Evolutionary conservation across 1,140 invertebrate species (phyloP), one percentile per base, ranked within the genome.

Genomic region (Heliconius eleuchia): DNA sequence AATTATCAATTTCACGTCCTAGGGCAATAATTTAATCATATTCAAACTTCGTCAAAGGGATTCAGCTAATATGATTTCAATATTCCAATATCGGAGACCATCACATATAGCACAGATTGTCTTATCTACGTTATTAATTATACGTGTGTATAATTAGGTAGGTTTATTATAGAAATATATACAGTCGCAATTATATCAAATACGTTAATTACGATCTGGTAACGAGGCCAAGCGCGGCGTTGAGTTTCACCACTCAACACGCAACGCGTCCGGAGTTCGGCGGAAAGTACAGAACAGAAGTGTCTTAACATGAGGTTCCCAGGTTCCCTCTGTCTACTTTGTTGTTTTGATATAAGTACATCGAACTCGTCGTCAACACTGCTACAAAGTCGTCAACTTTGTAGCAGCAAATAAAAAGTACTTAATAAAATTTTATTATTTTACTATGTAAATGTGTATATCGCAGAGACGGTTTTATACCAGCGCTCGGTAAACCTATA

Each of bases 1-100:
- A 74, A 34, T 57, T 74, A 74, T 37, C 57, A 60, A 74, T 60
- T 74, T 74, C 30, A 57, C 73, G 30, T 60, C 23, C 18, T 37
- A 72, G 73, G 13, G 16, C 27, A 74, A 55, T 30, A 18, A 74
- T 52, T 30, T 55, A 11, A 73, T 73, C n/a, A 27, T 50, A 30
- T 42, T 30, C n/a, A 50, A 74, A 74, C 52, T 74, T 74, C 73
- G 50, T 74, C 73, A 74, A 57, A 74, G 73, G 37, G 73, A 37
- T 74, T 60, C 55, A 57, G 16, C 73, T 50, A 74, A 74, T 74
- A 60, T n/a, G 73, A 74, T 74, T 74, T 74, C 73, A 60, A 74
- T 74, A 37, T 74, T 74, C 30, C 27, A 74, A 74, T 30, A 37
- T 46, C 52, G n/a, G 19, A 57, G 55, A 23, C n/a, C 52, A 57